Conservation (phyloP, 2,113 vertebrate species). For the Alexandromys fortis region DNA sequence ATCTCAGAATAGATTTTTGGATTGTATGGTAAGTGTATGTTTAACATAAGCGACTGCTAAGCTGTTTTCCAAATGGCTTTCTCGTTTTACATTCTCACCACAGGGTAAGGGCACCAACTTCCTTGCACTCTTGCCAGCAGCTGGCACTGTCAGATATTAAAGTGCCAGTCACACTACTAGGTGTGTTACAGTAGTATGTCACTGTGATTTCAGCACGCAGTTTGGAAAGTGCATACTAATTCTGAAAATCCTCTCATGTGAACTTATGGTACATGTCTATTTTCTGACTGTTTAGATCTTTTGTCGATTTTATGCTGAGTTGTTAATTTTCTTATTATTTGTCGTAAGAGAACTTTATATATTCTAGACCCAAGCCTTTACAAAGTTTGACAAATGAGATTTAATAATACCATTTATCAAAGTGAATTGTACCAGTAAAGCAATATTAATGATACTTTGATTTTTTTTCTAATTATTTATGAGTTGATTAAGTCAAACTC, state of each 20-base stretch:
- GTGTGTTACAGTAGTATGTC: not conserved
- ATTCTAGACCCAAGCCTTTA: not conserved
- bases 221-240: not conserved
- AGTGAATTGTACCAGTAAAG: not conserved
- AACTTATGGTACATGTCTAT: not conserved
- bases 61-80: not conserved
- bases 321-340: conserved; percentile 9
- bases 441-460: not conserved
- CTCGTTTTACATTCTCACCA: conserved; percentile 1
- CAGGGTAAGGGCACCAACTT: not conserved
- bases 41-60: conserved; percentile 27
- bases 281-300: conserved; percentile 2
- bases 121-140: not conserved
- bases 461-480: conserved; percentile 54
- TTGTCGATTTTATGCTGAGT: not conserved
- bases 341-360: not conserved
- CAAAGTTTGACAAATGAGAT: not conserved
- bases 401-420: conserved; percentile 5
- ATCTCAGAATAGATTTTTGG: not conserved
- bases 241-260: not conserved
- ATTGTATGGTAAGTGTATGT: conserved; percentile 7
- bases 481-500: not conserved
- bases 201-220: not conserved
- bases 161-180: not conserved
- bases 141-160: not conserved